Conservation (phyloP, 2,797 vertebrate species). For the Sebastes oblongus region DNA sequence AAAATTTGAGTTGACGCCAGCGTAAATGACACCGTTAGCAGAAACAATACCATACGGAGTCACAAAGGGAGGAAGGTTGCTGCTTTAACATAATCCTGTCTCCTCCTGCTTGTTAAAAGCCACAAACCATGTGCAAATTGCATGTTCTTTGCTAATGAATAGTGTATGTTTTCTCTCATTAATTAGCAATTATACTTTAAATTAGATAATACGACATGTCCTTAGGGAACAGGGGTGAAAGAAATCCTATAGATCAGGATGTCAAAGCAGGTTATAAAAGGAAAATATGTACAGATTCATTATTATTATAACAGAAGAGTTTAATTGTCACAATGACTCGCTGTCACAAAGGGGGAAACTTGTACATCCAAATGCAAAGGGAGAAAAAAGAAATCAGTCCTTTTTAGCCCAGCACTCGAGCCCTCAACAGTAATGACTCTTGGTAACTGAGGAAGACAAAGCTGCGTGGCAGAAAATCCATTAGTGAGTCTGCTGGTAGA, state of each 20-base stretch:
- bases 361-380: not conserved
- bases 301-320: not conserved
- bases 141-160: not conserved
- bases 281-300: not conserved
- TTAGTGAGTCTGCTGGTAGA: constrained; percentile 53
- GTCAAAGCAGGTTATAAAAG: not conserved
- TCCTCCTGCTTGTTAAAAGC: not conserved
- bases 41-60: not conserved
- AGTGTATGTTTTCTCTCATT: not conserved
- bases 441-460: constrained; percentile 50
- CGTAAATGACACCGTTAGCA: not conserved
- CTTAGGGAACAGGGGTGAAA: not conserved
- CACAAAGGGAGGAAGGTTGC: not conserved
- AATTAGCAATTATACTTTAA: not conserved
- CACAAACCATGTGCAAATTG: not conserved
- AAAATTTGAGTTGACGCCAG: not conserved
- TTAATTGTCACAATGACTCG: not conserved
- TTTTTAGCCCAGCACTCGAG: constrained; percentile 28
- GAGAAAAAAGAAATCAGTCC: not conserved
- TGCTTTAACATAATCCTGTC: not conserved
- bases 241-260: no score
- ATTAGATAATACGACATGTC: not conserved
- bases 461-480: constrained; percentile 58
- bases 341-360: not conserved
- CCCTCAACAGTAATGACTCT: constrained; percentile 47